phyloP scores from a whole-genome alignment of 2,888 invertebrate species.

The Aquatica leii region DNA sequence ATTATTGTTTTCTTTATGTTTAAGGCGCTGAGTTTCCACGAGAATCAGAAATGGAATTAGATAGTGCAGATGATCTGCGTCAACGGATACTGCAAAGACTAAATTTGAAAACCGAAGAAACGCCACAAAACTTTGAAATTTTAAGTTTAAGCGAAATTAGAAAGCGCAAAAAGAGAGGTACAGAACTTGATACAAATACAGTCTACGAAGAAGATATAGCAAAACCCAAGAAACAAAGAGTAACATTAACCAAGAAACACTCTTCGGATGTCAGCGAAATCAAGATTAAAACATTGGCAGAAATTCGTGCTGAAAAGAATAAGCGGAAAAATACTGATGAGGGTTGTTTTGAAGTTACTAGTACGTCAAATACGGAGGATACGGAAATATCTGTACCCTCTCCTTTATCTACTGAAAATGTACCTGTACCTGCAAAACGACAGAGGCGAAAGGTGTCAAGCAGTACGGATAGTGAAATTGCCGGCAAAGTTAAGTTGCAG shows the following conservation, averaged over 20 bases:
- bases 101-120: slow-evolving; percentile 37
- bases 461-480: slow-evolving; percentile 22
- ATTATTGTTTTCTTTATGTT: no score
- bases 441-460: slow-evolving; percentile 20
- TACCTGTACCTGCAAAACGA: slow-evolving; percentile 21
- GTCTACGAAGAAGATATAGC: slow-evolving; percentile 13
- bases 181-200: slow-evolving; percentile 17
- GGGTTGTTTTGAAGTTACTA: slow-evolving; percentile 48
- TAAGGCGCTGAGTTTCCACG: no score
- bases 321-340: not conserved
- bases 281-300: slow-evolving; percentile 59
- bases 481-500: slow-evolving; percentile 33
- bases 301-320: slow-evolving; percentile 56
- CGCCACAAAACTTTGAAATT: slow-evolving; percentile 61
- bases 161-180: slow-evolving; percentile 38
- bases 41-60: slow-evolving; percentile 6
- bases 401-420: not conserved
- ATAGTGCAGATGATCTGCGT: slow-evolving; percentile 48
- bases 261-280: slow-evolving; percentile 45
- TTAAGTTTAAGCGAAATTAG: slow-evolving; percentile 64
- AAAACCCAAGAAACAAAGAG: slow-evolving; percentile 29
- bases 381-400: slow-evolving; percentile 22
- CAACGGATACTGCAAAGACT: slow-evolving; percentile 51
- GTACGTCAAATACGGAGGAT: slow-evolving; percentile 45
- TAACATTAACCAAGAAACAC: slow-evolving; percentile 17